These are phyloP conservation scores for Ammodramus savannarum DNA, from an alignment of 2,113 vertebrate genomes.

Conservation along the genomic window DNA sequence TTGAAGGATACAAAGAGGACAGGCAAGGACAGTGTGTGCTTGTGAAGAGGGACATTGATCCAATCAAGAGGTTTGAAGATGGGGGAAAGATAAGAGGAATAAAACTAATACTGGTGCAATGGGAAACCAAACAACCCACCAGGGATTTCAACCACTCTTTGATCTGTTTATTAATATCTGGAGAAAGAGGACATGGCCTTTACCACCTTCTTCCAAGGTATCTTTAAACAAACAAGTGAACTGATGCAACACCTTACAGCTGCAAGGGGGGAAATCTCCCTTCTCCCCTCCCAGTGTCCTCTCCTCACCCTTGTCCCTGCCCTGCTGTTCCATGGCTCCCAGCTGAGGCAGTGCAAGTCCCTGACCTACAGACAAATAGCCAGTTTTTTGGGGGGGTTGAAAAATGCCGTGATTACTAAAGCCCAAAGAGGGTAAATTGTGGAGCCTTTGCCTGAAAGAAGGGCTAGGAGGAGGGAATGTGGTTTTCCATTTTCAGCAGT, in stretches of 20 bases:
- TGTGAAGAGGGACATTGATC: not conserved
- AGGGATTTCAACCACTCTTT: not conserved
- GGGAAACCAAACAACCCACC: not conserved
- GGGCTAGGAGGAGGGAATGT: not conserved
- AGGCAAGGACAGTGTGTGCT: not conserved
- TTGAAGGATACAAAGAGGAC: not conserved
- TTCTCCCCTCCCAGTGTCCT: not conserved
- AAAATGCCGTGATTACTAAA: not conserved
- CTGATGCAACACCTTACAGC: not conserved
- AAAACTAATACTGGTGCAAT: not conserved
- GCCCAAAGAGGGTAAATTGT: not conserved
- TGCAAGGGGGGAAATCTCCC: not conserved
- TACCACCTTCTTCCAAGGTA: not conserved
- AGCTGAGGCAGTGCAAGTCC: not conserved
- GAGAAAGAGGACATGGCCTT: not conserved
- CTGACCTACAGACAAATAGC: not conserved
- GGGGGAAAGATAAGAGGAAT: not conserved
- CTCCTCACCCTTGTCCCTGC: not conserved
- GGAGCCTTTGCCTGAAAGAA: not conserved
- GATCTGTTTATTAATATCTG: not conserved
- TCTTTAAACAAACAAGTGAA: not conserved
- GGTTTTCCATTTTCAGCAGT: not conserved
- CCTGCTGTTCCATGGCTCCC: not conserved
- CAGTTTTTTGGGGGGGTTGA: not conserved
- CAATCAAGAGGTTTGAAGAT: not conserved